Conservation (phyloP, 2,113 vertebrate genomes). For the Sciurus niger region DNA sequence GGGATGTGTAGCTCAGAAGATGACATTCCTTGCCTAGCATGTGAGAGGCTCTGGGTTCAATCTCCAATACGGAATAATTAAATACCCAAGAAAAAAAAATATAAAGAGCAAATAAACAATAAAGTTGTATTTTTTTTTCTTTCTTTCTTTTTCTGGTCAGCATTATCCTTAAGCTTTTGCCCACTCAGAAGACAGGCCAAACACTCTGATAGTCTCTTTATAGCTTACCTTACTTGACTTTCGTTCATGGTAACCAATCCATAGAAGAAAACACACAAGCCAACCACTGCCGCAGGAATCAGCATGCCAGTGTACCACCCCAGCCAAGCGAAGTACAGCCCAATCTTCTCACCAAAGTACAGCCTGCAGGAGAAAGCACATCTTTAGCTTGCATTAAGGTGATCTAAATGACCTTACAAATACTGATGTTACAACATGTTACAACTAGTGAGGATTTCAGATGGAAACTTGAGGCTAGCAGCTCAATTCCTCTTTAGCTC, state of each 20-base stretch:
- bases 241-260: slow-evolving; percentile 98
- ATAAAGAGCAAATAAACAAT: slow-evolving; percentile 8
- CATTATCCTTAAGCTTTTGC: neutral
- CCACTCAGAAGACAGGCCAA: neutral
- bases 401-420: neutral
- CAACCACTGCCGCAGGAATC: slow-evolving; percentile 97
- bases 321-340: slow-evolving; percentile 98
- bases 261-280: slow-evolving; percentile 98
- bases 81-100: neutral
- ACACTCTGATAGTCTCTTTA: neutral
- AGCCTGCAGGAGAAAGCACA: slow-evolving; percentile 89
- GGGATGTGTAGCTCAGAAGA: neutral
- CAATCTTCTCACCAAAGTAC: slow-evolving; percentile 99
- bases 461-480: neutral
- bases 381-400: neutral
- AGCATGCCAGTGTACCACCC: slow-evolving; percentile 99
- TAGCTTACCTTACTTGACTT: slow-evolving; percentile 97
- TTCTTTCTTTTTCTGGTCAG: neutral
- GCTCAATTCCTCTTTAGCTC: neutral
- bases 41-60: neutral
- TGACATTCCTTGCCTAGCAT: neutral
- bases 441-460: neutral
- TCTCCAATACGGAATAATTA: neutral
- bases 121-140: neutral
- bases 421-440: too few species aligned